A percentile compares a stretch with the other conserved stretches of the same genome.
phyloP scores from a whole-genome alignment of 2,888 invertebrate species.

The Lepeophtheirus nordmannii region DNA sequence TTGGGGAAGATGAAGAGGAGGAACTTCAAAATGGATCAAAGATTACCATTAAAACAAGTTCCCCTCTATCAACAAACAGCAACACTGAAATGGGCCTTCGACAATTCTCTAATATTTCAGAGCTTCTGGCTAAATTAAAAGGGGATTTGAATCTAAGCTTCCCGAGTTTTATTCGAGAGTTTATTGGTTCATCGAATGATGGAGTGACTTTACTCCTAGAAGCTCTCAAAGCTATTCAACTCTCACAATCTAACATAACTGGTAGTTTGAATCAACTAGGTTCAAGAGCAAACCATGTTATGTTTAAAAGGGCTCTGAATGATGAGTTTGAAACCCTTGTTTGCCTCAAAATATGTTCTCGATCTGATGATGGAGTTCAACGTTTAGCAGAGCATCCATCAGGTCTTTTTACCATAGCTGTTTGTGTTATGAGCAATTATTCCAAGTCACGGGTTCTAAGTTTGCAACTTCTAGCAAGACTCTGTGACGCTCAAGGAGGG shows the following conservation, averaged over 20 bases:
- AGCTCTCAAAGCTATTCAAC: constrained; percentile 59
- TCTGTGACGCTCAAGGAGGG: constrained; percentile 49
- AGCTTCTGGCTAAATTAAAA: constrained; percentile 66
- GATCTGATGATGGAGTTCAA: constrained; percentile 61
- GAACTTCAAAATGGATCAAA: constrained; percentile 8
- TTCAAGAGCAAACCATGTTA: constrained; percentile 39
- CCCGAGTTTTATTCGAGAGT: constrained; percentile 85
- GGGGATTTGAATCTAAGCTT: constrained; percentile 71
- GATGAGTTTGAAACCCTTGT: constrained; percentile 80
- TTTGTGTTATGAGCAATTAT: constrained; percentile 41
- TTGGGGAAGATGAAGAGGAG: constrained; percentile 8
- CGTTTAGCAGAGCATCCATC: constrained; percentile 59
- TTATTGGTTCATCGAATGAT: constrained; percentile 69
- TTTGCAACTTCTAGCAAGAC: constrained; percentile 60
- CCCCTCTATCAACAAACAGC: constrained; percentile 2
- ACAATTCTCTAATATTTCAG: constrained; percentile 71
- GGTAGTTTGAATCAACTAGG: constrained; percentile 26
- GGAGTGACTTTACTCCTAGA: constrained; percentile 69
- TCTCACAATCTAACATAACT: constrained; percentile 49
- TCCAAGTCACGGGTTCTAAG: constrained; percentile 33
- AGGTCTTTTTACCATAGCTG: constrained; percentile 45
- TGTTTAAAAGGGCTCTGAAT: constrained; percentile 55
- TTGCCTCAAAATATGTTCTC: constrained; percentile 61
- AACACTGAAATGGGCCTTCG: constrained; percentile 56
- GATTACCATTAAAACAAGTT: constrained; percentile 25